These are phyloP conservation scores for Anguilla obscura DNA, from an alignment of 2,797 vertebrate genomes.

Conservation along the genomic window DNA sequence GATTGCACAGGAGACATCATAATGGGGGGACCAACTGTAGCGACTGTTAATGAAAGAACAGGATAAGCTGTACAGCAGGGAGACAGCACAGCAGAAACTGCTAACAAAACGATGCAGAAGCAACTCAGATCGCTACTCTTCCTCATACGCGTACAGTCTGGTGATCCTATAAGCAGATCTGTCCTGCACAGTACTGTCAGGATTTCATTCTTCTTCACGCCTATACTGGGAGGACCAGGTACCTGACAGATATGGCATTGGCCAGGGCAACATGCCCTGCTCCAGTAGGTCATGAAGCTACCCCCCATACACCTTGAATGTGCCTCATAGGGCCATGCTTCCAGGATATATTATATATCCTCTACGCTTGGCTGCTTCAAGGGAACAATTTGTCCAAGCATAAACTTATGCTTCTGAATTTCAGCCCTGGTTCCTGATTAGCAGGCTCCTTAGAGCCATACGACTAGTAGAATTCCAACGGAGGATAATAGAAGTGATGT, in stretches of 20 bases:
- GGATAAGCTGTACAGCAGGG: not conserved
- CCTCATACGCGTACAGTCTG: not conserved
- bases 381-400: conserved; percentile 44
- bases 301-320: not conserved
- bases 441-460: conserved; percentile 38
- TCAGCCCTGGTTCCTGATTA: conserved; percentile 25
- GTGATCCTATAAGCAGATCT: not conserved
- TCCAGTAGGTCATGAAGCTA: not conserved
- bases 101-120: not conserved
- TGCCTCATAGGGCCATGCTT: not conserved
- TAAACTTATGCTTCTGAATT: conserved; percentile 34
- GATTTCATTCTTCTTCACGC: not conserved
- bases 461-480: conserved; percentile 43
- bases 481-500: conserved; percentile 42
- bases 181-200: not conserved
- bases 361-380: conserved; percentile 35
- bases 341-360: conserved; percentile 39
- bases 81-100: not conserved
- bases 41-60: not conserved
- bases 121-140: not conserved
- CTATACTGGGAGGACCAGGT: not conserved
- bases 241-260: not conserved
- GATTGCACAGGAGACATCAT: not conserved
- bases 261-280: conserved; percentile 13
- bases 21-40: not conserved